Evolutionary conservation across 1,140 invertebrate genomes (phyloP).

Genomic region (Drosophila virilis): DNA sequence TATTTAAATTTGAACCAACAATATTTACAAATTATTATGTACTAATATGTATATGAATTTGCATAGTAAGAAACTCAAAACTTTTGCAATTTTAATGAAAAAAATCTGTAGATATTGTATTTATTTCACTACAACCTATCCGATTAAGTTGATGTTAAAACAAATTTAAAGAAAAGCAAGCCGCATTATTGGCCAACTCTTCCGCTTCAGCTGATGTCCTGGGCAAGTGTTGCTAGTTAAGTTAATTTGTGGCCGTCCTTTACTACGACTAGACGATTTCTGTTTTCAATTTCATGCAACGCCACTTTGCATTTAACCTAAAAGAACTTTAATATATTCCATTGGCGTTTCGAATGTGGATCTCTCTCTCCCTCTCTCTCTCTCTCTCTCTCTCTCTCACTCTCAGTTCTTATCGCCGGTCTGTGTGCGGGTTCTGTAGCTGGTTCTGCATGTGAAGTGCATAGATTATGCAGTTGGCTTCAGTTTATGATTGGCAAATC

Average conservation of each 20-base stretch:
- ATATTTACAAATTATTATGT: too few relatives aligned
- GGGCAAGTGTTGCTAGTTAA: slow-evolving; percentile 1
- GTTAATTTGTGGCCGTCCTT: slow-evolving; percentile 16
- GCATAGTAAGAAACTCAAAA: too few relatives aligned
- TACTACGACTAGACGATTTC: slow-evolving; percentile 9
- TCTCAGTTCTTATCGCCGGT: background rate
- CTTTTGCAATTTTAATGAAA: too few relatives aligned
- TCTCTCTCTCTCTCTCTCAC: background rate
- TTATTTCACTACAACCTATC: too few relatives aligned
- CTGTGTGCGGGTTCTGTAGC: slow-evolving; percentile 6
- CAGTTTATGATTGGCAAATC: slow-evolving; percentile 81
- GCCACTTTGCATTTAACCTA: slow-evolving; percentile 45
- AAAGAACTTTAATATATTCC: slow-evolving; percentile 51
- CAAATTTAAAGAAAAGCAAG: too few relatives aligned
- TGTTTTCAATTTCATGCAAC: slow-evolving; percentile 53
- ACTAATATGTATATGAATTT: too few relatives aligned
- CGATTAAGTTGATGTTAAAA: too few relatives aligned
- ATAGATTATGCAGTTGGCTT: slow-evolving; percentile 82
- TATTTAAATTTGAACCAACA: too few relatives aligned
- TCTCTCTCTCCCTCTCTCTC: background rate
- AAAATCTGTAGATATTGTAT: too few relatives aligned
- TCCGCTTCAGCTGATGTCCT: slow-evolving; percentile 2
- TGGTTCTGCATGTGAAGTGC: slow-evolving; percentile 62
- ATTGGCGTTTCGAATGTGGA: slow-evolving; percentile 32
- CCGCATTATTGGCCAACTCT: too few relatives aligned